Conservation (phyloP, 2,888 invertebrate genomes). For the Dorcus hopei region DNA sequence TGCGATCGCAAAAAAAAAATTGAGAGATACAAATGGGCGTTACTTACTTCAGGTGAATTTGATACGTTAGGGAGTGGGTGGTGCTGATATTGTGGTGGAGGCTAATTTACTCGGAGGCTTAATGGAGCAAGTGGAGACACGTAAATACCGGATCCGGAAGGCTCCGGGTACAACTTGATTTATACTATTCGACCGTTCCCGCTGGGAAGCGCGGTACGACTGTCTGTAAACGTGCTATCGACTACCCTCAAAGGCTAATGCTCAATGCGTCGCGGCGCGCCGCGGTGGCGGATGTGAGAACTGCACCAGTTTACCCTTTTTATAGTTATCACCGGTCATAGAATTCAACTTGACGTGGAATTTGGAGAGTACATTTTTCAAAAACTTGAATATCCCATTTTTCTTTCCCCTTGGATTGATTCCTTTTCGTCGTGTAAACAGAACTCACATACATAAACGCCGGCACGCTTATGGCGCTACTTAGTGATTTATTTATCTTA, state of each 20-base stretch:
- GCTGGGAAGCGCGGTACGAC: conserved; percentile 30
- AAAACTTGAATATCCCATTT: conserved; percentile 4
- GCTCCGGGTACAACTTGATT: neutral
- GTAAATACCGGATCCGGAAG: neutral
- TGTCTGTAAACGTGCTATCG: conserved; percentile 34
- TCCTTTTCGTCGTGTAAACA: no score
- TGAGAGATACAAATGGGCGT: conserved; percentile 21
- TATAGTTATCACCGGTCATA: conserved; percentile 37
- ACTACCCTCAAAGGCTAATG: conserved; percentile 33
- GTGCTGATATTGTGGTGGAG: no score
- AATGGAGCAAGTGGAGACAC: neutral
- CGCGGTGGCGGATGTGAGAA: conserved; percentile 35
- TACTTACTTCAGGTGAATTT: conserved; percentile 19
- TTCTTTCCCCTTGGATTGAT: neutral
- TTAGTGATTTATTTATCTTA: no score
- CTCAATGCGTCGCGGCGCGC: conserved; percentile 26
- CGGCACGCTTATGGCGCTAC: no score
- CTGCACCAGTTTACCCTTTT: conserved; percentile 35
- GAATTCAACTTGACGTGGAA: conserved; percentile 28
- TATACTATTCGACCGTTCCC: conserved; percentile 20
- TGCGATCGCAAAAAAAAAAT: no score
- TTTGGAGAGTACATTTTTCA: conserved; percentile 7
- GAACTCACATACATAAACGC: no score
- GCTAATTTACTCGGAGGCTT: neutral
- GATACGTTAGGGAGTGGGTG: conserved; percentile 5